A percentile compares a stretch with the other conserved stretches of the same genome.
phyloP scores from a whole-genome alignment of 1,140 invertebrate genomes.

The Drosophila albomicans region DNA sequence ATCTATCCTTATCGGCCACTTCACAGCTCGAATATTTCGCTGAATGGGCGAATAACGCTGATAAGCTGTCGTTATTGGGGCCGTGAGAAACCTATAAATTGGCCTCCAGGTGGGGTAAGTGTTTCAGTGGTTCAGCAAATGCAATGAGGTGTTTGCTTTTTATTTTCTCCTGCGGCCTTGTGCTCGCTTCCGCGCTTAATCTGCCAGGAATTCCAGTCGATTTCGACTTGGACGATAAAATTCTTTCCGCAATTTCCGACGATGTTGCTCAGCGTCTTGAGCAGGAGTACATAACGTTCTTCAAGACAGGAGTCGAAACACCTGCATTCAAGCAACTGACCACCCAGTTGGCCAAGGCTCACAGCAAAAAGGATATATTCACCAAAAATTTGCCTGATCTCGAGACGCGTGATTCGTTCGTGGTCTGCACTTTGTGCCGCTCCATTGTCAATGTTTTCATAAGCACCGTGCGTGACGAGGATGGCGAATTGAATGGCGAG shows the following conservation, averaged over 20 bases:
- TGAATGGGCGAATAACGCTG: conserved; percentile 30
- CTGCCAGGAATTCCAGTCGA: conserved; percentile 70
- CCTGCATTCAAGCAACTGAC: conserved; percentile 58
- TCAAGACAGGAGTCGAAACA: conserved; percentile 72
- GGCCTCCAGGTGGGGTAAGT: conserved; percentile 3
- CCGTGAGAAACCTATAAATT: conserved; percentile 61
- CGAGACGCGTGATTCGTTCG: conserved; percentile 60
- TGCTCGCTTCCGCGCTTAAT: conserved; percentile 56
- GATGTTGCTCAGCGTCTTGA: conserved; percentile 68
- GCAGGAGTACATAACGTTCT: conserved; percentile 62
- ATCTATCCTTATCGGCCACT: conserved; percentile 36
- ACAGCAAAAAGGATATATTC: conserved; percentile 77
- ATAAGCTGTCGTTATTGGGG: conserved; percentile 22
- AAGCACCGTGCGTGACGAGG: conserved; percentile 72
- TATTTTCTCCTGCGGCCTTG: conserved; percentile 32
- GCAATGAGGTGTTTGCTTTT: conserved; percentile 61
- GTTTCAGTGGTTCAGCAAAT: conserved; percentile 45
- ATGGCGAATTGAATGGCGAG: conserved; percentile 64
- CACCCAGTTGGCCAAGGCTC: conserved; percentile 63
- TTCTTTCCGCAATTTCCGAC: conserved; percentile 70
- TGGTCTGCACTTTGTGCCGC: conserved; percentile 86
- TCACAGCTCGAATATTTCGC: conserved; percentile 18
- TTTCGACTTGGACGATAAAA: conserved; percentile 60
- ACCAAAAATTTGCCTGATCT: conserved; percentile 66
- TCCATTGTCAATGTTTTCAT: conserved; percentile 85